A percentile compares a stretch with the other conserved stretches of the same genome.
phyloP scores from a whole-genome alignment of 1,140 invertebrate genomes.

The Neotoxoptera formosana region DNA sequence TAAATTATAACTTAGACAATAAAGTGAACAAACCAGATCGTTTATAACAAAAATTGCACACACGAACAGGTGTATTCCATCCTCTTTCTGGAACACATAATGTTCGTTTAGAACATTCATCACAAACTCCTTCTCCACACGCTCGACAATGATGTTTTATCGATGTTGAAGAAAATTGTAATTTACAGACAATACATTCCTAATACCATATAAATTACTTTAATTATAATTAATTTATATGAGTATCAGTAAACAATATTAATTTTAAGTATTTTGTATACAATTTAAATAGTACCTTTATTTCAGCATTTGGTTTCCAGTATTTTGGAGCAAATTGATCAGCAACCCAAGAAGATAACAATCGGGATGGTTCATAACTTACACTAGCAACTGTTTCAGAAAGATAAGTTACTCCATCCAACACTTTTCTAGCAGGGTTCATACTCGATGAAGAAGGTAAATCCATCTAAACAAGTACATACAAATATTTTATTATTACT shows the following conservation, averaged over 20 bases:
- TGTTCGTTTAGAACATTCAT: conserved; percentile 70
- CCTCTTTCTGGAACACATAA: conserved; percentile 73
- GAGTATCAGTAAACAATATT: not conserved
- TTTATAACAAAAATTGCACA: conserved; percentile 72
- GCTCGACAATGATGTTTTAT: conserved; percentile 82
- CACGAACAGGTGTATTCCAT: conserved; percentile 73
- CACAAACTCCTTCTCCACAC: conserved; percentile 78
- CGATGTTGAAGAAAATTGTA: conserved; percentile 66
- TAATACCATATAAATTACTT: conserved; percentile 62
- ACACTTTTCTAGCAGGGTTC: conserved; percentile 77
- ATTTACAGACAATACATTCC: conserved; percentile 74
- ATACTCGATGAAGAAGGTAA: conserved; percentile 44
- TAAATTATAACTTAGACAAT: not conserved
- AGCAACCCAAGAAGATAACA: conserved; percentile 75
- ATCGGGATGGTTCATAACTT: conserved; percentile 75
- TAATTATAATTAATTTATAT: conserved; percentile 36
- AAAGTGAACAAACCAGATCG: conserved; percentile 40
- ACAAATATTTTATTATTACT: not conserved
- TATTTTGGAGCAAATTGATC: conserved; percentile 82
- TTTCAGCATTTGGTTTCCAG: conserved; percentile 82
- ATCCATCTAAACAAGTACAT: conserved; percentile 46
- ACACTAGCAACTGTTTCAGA: conserved; percentile 75
- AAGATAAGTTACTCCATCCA: conserved; percentile 78
- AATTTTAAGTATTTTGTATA: not conserved
- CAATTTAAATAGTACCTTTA: conserved; percentile 66